phyloP scores from a whole-genome alignment of 2,113 vertebrate genomes.

The Trogon surrucura region DNA sequence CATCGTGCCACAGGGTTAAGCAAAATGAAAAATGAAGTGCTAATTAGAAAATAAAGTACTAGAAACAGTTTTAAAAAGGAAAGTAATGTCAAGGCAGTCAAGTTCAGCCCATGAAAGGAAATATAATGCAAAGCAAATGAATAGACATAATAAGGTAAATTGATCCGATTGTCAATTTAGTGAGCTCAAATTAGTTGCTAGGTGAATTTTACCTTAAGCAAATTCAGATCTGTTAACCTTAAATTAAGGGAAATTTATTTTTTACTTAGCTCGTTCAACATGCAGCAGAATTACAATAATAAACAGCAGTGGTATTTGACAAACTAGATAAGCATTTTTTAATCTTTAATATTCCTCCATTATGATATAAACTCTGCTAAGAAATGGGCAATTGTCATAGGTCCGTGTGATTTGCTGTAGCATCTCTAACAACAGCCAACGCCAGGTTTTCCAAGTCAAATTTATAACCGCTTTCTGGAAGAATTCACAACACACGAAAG shows the following conservation, averaged over 20 bases:
- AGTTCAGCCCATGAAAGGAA: background rate
- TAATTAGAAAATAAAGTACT: slow-evolving; percentile 20
- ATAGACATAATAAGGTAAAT: background rate
- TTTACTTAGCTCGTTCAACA: background rate
- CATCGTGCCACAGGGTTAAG: background rate
- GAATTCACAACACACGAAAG: background rate
- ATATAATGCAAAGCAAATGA: slow-evolving; percentile 5
- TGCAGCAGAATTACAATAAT: background rate
- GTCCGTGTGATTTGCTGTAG: background rate
- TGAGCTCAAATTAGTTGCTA: background rate
- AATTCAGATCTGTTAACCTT: slow-evolving; percentile 17
- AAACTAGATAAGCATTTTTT: background rate
- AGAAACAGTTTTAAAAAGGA: background rate
- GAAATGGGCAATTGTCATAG: background rate
- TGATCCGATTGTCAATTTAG: background rate
- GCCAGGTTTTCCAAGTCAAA: background rate
- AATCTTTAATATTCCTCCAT: background rate
- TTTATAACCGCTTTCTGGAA: background rate
- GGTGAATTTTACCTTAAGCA: background rate
- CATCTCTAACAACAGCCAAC: background rate
- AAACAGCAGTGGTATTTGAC: background rate
- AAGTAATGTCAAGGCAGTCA: background rate
- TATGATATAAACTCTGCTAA: background rate
- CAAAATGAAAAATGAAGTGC: background rate
- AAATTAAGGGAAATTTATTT: background rate